Base-by-base conservation (phyloP, 2,888 invertebrate genomes). In the Philereme vetulata region DNA sequence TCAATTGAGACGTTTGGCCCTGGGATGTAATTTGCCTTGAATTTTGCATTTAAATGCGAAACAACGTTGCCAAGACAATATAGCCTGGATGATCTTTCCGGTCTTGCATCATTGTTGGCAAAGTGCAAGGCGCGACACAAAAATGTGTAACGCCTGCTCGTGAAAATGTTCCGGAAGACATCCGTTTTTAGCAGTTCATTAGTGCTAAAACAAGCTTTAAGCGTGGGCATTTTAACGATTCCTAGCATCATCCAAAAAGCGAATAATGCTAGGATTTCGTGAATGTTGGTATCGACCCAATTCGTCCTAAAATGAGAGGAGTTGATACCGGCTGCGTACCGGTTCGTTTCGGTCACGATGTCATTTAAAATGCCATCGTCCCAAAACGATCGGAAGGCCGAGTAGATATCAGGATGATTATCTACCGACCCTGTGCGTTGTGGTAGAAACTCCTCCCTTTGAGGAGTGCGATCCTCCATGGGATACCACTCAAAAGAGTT, bases 321-420 rank as follows among this genome's bases (percentile, higher is more conserved):
- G 8, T 7, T 5, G 40, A 65, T 48, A n/a, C 51, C 43, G 7
- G n/a, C 8, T 5, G 67, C 63, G 10, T 63, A 60, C 10, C 5
- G 45, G 45, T 65, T 65, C 5, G 62, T 56, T 49, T 62, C 54
- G 2, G 6, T 33, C 5, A 52, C 66, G 10, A 67, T 59, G 9
- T 46, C 11, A 5, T 44, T 11, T 43, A 64, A 10, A 32, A 65
- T 45, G 8, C 44, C 35, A 35, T 64, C 59, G 42, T 53, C 56
- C 64, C 62, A 64, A 38, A 43, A 57, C 9, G 48, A 52, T 7
- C 57, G 62, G 45, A 68, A 62, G 10, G 64, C 63, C 3, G 60
- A 51, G 62, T 63, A 64, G 5, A 61, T 33, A 5, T 44, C 43
- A 5, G 9, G 5, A 38, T 38, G 38, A 38, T 38, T 38, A 38